Base-by-base conservation (phyloP, 1,140 invertebrate species). In the Lepidurus apus region DNA sequence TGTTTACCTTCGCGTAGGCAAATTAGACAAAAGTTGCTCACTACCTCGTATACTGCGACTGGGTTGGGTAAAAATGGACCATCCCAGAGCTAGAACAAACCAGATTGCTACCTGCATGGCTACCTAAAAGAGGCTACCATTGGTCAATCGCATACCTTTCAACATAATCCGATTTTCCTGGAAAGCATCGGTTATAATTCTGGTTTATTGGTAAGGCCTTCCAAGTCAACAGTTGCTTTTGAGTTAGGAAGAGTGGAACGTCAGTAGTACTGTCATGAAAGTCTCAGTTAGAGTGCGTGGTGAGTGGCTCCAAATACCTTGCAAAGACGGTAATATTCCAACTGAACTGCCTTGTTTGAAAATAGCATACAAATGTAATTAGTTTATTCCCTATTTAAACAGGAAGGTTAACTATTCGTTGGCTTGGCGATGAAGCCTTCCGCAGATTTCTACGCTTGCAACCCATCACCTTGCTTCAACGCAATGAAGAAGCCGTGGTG, bases 291-390 rank as follows among this genome's bases (percentile, higher is more conserved):
- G 88, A 78, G 86, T 91, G 74, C 82, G 88, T 17, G 89, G 88
- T 2, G 89, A 90, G 82, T 91, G 90, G 89, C 86, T 91, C 74
- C 89, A 90, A 77, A 87, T 91, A 8, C 90, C 90, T 6, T 90
- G 90, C 82, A 87, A 86, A 78, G 85, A 86, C 81, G 86, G 86
- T 85, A 80, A 83, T 81, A 43, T n/a, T 44, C 26, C 21, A 26
- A 34, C 11, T 17, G 17, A 11, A 42, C 1, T 43, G 75, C 5
- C 73, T 42, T 65, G 43, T 17, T 11, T 26, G 75, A 78, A 26
- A 21, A 74, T 42, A 73, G 26, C 53, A 8, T 77, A 21, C 6
- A 44, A 26, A 53, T 77, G 4, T 77, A 26, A 43, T 47, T 77
- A 1, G 17, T 24, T 73, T 77, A n/a, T 77, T 47, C 24, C 6